Base-by-base conservation (phyloP, 2,797 vertebrate genomes). In the Tenualosa thibaudeaui region DNA sequence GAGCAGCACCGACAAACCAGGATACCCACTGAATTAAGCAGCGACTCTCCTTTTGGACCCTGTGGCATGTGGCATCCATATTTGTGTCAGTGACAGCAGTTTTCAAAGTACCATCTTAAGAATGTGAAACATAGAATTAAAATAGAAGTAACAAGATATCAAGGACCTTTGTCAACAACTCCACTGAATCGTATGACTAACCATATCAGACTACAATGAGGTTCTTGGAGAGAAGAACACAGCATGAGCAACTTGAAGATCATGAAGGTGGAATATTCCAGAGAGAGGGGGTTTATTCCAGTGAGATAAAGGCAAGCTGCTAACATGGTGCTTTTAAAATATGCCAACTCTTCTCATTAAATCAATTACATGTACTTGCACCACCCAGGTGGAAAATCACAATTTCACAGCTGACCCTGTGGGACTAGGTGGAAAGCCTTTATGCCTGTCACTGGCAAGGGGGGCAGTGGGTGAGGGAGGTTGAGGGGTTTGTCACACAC, bases 391-490 rank as follows among this genome's bases (percentile, higher is more conserved):
- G 81, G 83, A 87, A 89, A 87, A 89, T 87, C 58, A 54, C 81
- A 84, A 86, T 90, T 88, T 88, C 89, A 86, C 90, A 86, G 58
- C 54, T 56, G 62, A 24, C 26, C 81, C 84, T 12, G 65, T 24
- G 65, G 65, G 78, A 85, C 85, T 71, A 81, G 62, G 78, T 65
- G 82, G 88, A 82, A 84, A 65, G 81, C 24, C 26, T 24, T 51
- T 54, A 58, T 58, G 46, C 40, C 86, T 71, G 60, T 81, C 71
- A 78, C 1, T 78, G 71, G 71, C 65, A 78, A 46, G 19, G 19
- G 37, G 13, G 40, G 71, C 51, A 49, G 82, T 56, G 51, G 37
- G 24, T 24, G 50, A 26, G 50, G 56, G 83, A 40, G 53, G 24
- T 60, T 19, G 65, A 0, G 31, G 26, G 65, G 71, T 5, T 22